Base-by-base conservation (phyloP, 2,113 vertebrate species). In the Pitta sordida region DNA sequence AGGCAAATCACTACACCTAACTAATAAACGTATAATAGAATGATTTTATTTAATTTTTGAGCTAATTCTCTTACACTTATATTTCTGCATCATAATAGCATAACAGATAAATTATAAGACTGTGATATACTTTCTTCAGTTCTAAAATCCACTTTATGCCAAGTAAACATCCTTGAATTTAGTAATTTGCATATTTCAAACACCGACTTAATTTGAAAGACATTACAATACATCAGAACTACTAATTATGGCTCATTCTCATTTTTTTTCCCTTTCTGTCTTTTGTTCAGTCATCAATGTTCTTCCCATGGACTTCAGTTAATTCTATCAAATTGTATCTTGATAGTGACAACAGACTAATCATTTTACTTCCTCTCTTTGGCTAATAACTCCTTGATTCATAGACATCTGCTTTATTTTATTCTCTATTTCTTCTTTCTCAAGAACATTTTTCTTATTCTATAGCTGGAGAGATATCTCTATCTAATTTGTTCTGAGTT, bases 151-250 rank as follows among this genome's bases (percentile, higher is more conserved):
- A 55, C 11, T 77, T 71, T 73, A 67, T 71, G 37, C 67, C 60
- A 91, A 80, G 24, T 69, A 96, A 92, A 83, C 63, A 51, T 78
- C 52, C 91, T 71, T 83, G 79, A 96, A 70, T 91, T 84, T 59
- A 39, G 34, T 46, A 87, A 89, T 96, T 93, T 96, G 55, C 71
- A 69, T 94, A 94, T 93, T 96, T 92, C 83, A 94, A 91, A 83
- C 77, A 84, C 71, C 83, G 34, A 49, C 48, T 95, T 89, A 91
- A 88, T 94, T 90, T 77, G 79, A 95, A 96, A 91, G 75, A 94
- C 73, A 53, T 73, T 89, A 86, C 64, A 85, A 90, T 64, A 65
- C 71, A 93, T 32, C 20, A 94, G 74, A 94, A 96, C 74, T 96
- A 41, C 63, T 89, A 95, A 96, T 96, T 94, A 93, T 71, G 52